Evolutionary conservation across 23 tunicate genomes (phyloP).

Genomic region (Diplosoma virens): DNA sequence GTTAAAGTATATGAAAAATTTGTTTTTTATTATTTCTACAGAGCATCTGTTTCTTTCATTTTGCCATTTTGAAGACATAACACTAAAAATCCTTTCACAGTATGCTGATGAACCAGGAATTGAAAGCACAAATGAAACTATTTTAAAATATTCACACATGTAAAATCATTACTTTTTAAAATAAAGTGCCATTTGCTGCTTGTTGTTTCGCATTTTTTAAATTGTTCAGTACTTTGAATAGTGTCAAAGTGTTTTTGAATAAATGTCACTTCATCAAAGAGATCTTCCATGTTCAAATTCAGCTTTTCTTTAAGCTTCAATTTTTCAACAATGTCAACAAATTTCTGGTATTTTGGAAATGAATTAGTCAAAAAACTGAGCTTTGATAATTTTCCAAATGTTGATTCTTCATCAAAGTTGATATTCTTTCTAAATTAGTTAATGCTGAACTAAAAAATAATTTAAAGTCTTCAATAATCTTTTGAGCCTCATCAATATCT

Average conservation of each 20-base stretch:
- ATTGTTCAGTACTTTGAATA: too few relatives aligned
- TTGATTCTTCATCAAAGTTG: constrained; percentile 2
- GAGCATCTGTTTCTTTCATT: too few relatives aligned
- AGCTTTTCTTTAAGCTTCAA: constrained; percentile 1
- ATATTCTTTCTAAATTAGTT: neutral
- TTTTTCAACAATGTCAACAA: neutral
- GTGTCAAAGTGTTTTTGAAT: constrained; percentile 1
- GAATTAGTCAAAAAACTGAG: neutral
- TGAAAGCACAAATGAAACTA: too few relatives aligned
- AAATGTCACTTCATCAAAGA: neutral
- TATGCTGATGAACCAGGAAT: too few relatives aligned
- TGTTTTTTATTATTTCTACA: too few relatives aligned
- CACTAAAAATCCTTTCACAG: too few relatives aligned
- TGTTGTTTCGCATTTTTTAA: too few relatives aligned
- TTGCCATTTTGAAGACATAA: too few relatives aligned
- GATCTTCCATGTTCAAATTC: neutral
- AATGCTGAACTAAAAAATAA: neutral
- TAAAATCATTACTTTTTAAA: too few relatives aligned
- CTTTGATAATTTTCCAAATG: constrained; percentile 4
- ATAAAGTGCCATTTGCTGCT: too few relatives aligned
- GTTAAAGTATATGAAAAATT: too few relatives aligned
- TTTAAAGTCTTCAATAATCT: neutral
- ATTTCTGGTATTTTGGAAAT: neutral
- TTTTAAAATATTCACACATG: too few relatives aligned
- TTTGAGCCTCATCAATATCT: neutral